Evolutionary conservation across 2,113 vertebrate genomes (phyloP).

Genomic region (Osmerus eperlanus): DNA sequence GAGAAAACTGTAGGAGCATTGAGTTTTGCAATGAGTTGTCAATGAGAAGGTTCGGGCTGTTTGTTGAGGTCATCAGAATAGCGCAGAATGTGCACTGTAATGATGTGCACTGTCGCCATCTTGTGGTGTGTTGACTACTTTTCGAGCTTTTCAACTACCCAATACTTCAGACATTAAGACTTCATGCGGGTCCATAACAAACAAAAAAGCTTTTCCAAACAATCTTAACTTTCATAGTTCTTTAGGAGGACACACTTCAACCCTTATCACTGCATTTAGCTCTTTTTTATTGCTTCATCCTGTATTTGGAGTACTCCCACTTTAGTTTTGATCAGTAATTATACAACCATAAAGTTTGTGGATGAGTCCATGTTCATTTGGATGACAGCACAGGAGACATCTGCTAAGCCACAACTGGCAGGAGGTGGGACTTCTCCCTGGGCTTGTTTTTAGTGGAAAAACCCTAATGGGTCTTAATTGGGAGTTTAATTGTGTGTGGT

Average conservation of each 20-base stretch:
- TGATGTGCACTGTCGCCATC: constrained; percentile 31
- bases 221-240: too few relatives aligned
- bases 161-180: too few relatives aligned
- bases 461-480: constrained; percentile 74
- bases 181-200: too few relatives aligned
- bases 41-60: too few relatives aligned
- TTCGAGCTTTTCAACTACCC: too few relatives aligned
- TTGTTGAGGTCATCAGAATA: too few relatives aligned
- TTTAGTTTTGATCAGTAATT: constrained; percentile 71
- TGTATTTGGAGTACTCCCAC: constrained; percentile 59
- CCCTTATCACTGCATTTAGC: constrained; percentile 45
- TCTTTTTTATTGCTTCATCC: constrained; percentile 56
- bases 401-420: constrained; percentile 62
- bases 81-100: too few relatives aligned
- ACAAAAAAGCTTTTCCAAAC: too few relatives aligned
- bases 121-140: constrained; percentile 19
- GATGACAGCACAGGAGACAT: constrained; percentile 68
- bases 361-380: constrained; percentile 66
- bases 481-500: constrained; percentile 72
- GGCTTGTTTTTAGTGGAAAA: constrained; percentile 65
- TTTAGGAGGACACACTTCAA: not conserved
- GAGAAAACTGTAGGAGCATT: too few relatives aligned
- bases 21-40: too few relatives aligned
- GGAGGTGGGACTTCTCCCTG: constrained; percentile 56
- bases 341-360: constrained; percentile 66